A percentile compares a stretch with the other conserved stretches of the same genome.
phyloP scores from a whole-genome alignment of 1,140 invertebrate species.

The Riptortus pedestris region DNA sequence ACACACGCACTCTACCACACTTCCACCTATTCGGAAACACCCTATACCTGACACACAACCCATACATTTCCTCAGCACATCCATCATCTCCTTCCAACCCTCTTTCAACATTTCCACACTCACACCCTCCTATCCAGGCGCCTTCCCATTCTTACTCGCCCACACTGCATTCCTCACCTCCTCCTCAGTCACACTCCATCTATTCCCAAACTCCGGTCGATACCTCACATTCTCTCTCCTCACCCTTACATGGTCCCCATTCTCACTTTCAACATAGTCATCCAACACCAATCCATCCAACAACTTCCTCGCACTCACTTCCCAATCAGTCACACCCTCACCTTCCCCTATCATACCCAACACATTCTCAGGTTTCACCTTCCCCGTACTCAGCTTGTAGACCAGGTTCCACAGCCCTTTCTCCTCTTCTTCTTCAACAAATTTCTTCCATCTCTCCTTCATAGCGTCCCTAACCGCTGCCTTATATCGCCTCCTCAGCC shows the following conservation, averaged over 20 bases:
- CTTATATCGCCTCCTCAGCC: background rate
- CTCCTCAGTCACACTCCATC: background rate
- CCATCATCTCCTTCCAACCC: background rate
- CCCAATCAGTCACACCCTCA: background rate
- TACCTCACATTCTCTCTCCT: background rate
- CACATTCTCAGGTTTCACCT: background rate
- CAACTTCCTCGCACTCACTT: background rate
- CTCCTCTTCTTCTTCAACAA: background rate
- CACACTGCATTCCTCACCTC: background rate
- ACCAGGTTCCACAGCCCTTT: conserved; percentile 3
- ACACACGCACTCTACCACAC: background rate
- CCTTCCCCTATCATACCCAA: background rate
- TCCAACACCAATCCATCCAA: background rate
- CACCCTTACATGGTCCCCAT: background rate
- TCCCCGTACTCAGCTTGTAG: background rate
- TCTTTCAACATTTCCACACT: background rate
- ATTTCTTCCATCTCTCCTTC: background rate
- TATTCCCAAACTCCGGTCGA: background rate
- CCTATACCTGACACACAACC: background rate
- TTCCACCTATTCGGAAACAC: background rate
- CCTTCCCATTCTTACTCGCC: background rate
- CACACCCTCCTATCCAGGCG: background rate
- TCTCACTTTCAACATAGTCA: background rate
- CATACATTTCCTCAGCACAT: background rate
- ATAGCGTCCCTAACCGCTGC: background rate